Percentiles rank a stretch among this genome's conserved stretches.
Conservation (phyloP, 2,113 vertebrate genomes). For the Pangasianodon gigas region DNA sequence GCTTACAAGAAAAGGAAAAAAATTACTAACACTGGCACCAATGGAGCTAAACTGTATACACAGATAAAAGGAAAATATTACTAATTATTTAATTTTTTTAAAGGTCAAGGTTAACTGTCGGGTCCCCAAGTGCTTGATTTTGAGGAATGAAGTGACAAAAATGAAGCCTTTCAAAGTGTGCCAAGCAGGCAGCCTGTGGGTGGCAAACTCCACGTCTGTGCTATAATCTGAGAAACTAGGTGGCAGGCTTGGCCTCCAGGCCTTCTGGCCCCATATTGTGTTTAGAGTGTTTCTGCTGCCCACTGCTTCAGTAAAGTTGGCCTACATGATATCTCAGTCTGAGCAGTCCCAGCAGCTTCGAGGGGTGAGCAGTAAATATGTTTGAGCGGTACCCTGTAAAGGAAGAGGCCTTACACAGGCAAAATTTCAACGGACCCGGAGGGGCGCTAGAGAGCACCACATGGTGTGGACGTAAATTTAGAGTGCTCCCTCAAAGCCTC, state of each 20-base stretch:
- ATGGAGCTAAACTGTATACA: neutral
- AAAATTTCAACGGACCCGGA: neutral
- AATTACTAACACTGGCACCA: neutral
- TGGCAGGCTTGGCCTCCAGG: conserved; percentile 11
- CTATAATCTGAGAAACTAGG: conserved; percentile 4
- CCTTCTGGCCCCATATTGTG: neutral
- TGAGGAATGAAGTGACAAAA: neutral
- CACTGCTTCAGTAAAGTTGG: neutral
- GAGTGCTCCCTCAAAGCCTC: too few relatives aligned
- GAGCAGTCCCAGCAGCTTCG: neutral
- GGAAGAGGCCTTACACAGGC: neutral
- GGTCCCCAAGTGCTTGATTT: neutral
- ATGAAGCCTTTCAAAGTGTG: neutral
- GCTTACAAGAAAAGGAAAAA: neutral
- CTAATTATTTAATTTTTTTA: neutral
- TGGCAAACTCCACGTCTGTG: neutral
- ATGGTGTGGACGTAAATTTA: too few relatives aligned
- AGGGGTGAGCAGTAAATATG: neutral
- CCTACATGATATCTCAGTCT: neutral
- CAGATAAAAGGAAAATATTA: neutral
- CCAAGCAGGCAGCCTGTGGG: neutral
- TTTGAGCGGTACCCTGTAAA: neutral
- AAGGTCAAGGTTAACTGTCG: neutral
- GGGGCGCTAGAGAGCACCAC: too few relatives aligned
- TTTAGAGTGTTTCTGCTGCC: conserved; percentile 5